phyloP scores from a whole-genome alignment of 37 sponge, comb jelly and placozoan genomes.

The Oscarella lobularis region DNA sequence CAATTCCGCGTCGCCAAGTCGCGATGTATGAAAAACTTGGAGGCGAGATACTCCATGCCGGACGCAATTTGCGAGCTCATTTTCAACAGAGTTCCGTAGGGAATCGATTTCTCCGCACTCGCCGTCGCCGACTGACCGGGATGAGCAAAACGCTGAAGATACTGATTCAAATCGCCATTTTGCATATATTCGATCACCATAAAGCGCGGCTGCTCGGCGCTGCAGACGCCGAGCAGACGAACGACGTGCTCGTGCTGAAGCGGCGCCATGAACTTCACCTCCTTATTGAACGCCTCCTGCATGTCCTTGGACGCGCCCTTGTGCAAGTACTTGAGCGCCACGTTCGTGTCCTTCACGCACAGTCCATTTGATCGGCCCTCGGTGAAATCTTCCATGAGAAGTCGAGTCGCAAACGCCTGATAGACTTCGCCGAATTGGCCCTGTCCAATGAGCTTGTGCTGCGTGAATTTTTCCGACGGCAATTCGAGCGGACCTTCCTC shows the following conservation, averaged over 20 bases:
- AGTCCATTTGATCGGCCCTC: not conserved
- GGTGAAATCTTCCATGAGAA: constrained; percentile 33
- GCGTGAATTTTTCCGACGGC: not conserved
- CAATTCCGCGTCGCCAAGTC: constrained; percentile 75
- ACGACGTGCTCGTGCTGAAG: constrained; percentile 45
- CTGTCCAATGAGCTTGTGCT: constrained; percentile 31
- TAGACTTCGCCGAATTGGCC: constrained; percentile 76
- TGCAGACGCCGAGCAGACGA: constrained; percentile 32
- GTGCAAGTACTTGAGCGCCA: constrained; percentile 38
- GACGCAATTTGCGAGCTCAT: constrained; percentile 50
- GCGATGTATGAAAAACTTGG: constrained; percentile 43
- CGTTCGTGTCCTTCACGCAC: not conserved
- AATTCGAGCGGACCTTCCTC: not conserved
- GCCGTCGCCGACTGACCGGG: constrained; percentile 8
- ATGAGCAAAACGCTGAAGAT: constrained; percentile 14
- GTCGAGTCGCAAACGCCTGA: constrained; percentile 18
- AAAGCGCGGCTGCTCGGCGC: not conserved
- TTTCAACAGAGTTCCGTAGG: constrained; percentile 27
- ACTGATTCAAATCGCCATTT: constrained; percentile 73
- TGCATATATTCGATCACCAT: constrained; percentile 78
- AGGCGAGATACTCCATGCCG: constrained; percentile 69
- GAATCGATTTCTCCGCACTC: constrained; percentile 39
- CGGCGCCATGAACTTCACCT: constrained; percentile 51
- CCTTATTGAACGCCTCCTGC: constrained; percentile 37
- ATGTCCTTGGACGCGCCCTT: constrained; percentile 24